Evolutionary conservation across 1,140 invertebrate genomes (phyloP), one percentile per base, ranked within the genome.

Genomic region (Elysia chlorotica): DNA sequence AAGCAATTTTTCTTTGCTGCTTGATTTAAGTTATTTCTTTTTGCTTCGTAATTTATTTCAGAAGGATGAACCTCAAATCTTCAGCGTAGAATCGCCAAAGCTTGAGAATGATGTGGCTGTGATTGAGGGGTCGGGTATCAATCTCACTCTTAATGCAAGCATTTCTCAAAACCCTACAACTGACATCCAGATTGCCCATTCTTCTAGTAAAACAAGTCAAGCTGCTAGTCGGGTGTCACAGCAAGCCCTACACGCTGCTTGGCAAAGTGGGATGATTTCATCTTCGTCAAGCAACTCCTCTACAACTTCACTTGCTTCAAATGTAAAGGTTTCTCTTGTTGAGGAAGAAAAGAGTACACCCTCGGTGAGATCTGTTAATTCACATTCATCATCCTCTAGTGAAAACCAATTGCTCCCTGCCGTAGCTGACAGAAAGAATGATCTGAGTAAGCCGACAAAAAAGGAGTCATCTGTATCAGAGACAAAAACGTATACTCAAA

Each of bases 201-300:
- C n/a, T n/a, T 37, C n/a, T 31, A n/a, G 21, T 19, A n/a, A 59
- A 31, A 19, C 68, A 48, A 25, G 38, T 36, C 23, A 33, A 33
- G 1, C 56, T 70, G 37, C 37, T 36, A 56, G 23, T 35, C n/a
- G n/a, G n/a, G 19, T 54, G 54, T 38, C 35, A 38, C 36, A 56
- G 23, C 54, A 25, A 37, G 62, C 69, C 21, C 63, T 75, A 37
- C 69, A 72, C 65, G 48, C 35, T 2, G 69, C 41, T 5, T 76
- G 74, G 74, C 70, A 73, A 38, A 73, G 65, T 69, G 74, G 74
- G 6, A 73, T 76, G 74, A 36, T 62, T 2, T 69, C 56, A 36
- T 70, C 59, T 19, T 71, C 70, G 25, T 33, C 14, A 33, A 69
- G 65, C n/a, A n/a, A n/a, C 30, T 73, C 74, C 2, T 72, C 69